Evolutionary conservation across 2,888 invertebrate species (phyloP), one percentile per base, ranked within the genome.

Genomic region (Laothoe populi): DNA sequence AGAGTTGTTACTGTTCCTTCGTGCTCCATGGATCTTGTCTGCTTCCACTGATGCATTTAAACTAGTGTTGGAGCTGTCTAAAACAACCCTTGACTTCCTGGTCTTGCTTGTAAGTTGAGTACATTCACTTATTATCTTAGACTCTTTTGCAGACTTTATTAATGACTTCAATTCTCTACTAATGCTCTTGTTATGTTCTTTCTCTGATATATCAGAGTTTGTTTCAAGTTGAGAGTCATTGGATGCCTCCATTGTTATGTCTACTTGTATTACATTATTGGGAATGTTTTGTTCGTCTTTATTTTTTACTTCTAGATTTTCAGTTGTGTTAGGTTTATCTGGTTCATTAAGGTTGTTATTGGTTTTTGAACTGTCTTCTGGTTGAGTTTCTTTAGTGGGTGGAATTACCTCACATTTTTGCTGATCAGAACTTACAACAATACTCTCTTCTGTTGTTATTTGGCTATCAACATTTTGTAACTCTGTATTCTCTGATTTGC

Each of bases 91-190:
- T 46, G 93, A 92, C 64, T 91, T 93, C 64, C 86, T 87, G 26
- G 87, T 93, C 71, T 93, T 93, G 63, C 86, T 92, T 48, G 86
- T 90, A n/a, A 94, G 77, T 66, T 90, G 93, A 16, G 90, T 94
- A 75, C 93, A 95, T 78, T 94, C 94, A 70, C 90, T 93, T 48
- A 95, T 92, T 57, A 96, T 94, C 77, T 95, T 95, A 0, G 96
- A 95, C 74, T 95, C 95, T 77, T 94, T 95, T 24, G 95, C 94
- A 13, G 95, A 94, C 35, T 94, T 95, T 67, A 95, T 94, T 24
- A 96, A 83, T 1, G 94, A 94, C 70, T 94, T 91, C 63, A 95
- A 84, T 79, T 96, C 96, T 66, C 95, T 88, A 63, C 92, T 90
- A 60, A 93, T 90, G 68, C 88, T 85, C 67, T 84, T 88, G 63